Conservation (phyloP, 2,113 vertebrate species). For the Acanthochromis polyacanthus region DNA sequence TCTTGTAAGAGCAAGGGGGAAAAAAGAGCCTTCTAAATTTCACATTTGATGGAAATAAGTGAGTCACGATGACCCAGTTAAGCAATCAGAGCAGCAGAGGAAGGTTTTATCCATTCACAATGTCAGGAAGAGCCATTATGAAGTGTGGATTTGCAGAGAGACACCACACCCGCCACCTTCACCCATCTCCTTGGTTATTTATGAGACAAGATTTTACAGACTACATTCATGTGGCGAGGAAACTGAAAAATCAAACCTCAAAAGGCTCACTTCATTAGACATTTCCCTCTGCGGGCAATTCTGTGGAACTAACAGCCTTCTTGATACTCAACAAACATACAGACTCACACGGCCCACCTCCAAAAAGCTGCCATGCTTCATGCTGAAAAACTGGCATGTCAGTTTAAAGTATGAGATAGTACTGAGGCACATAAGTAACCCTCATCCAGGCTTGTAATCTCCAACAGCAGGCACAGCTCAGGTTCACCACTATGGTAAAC, state of each 20-base stretch:
- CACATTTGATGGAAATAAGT: conserved; percentile 43
- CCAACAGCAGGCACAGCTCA: conserved; percentile 34
- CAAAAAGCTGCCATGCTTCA: not conserved
- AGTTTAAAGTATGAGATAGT: conserved; percentile 29
- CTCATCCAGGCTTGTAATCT: conserved; percentile 37
- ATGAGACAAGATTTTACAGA: conserved; percentile 14
- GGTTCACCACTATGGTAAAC: conserved; percentile 49
- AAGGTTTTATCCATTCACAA: conserved; percentile 38
- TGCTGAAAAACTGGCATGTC: not conserved
- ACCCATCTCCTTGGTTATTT: conserved; percentile 58
- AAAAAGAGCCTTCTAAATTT: conserved; percentile 31
- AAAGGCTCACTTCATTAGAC: not conserved
- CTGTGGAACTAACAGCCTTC: not conserved
- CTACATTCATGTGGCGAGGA: not conserved
- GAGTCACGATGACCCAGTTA: conserved; percentile 68
- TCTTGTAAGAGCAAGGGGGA: conserved; percentile 1
- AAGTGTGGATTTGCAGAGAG: conserved; percentile 46
- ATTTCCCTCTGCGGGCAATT: not conserved
- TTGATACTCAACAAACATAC: conserved; percentile 3
- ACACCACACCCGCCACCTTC: conserved; percentile 27
- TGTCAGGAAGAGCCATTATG: conserved; percentile 51
- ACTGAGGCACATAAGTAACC: conserved; percentile 6
- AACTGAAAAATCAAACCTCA: conserved; percentile 2
- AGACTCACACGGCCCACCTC: not conserved
- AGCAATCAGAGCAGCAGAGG: conserved; percentile 28